Evolutionary conservation across 2,888 invertebrate genomes (phyloP).

Genomic region (Drosophila differens): DNA sequence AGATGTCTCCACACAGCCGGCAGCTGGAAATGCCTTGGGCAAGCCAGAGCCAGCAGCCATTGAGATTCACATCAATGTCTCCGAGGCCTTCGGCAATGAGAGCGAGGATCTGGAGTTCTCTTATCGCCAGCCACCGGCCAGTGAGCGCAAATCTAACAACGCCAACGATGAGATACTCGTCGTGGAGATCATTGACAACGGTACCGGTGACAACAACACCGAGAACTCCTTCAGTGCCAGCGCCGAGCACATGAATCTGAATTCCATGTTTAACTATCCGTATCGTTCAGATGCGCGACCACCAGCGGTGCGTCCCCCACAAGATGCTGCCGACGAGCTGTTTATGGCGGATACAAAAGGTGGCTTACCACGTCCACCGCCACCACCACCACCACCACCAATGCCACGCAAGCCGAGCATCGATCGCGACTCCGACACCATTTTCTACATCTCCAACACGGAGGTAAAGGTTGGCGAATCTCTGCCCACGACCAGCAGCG

Average conservation of each 20-base stretch:
- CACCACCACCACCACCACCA: conserved; percentile 75
- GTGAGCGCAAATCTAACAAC: conserved; percentile 56
- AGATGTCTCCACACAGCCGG: conserved; percentile 82
- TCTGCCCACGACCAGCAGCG: conserved; percentile 70
- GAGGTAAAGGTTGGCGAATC: conserved; percentile 85
- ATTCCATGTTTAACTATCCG: conserved; percentile 76
- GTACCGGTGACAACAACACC: conserved; percentile 77
- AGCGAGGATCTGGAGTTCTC: conserved; percentile 84
- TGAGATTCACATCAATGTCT: conserved; percentile 84
- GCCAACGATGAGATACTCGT: conserved; percentile 83
- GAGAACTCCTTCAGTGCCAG: conserved; percentile 65
- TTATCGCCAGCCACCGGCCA: conserved; percentile 72
- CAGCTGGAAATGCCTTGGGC: conserved; percentile 50
- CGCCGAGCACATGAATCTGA: conserved; percentile 65
- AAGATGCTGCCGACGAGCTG: conserved; percentile 78
- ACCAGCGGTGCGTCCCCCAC: conserved; percentile 64
- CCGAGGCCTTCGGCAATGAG: conserved; percentile 83
- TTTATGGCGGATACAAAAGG: conserved; percentile 78
- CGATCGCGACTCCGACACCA: conserved; percentile 85
- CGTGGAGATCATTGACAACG: conserved; percentile 83
- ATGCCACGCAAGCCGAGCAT: conserved; percentile 69
- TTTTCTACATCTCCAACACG: conserved; percentile 86
- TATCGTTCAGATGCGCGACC: conserved; percentile 48
- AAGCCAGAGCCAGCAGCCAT: conserved; percentile 84
- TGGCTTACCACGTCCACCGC: conserved; percentile 51